Evolutionary conservation across 2,797 vertebrate genomes (phyloP).

Genomic region (Centropyge bicolor): DNA sequence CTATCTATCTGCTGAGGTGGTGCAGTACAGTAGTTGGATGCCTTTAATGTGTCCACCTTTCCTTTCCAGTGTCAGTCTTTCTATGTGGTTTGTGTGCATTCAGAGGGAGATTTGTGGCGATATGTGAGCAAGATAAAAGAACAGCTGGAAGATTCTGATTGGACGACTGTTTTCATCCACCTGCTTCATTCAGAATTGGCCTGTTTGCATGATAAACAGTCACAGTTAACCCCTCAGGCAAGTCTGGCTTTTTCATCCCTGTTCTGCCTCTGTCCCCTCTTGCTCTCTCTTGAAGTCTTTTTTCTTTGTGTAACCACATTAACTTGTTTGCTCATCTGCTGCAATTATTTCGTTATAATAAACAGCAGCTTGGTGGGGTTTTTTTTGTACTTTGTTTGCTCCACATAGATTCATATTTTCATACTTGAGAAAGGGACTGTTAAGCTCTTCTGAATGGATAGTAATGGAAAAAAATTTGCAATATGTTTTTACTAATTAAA

Average conservation of each 20-base stretch:
- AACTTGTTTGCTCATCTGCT: slow-evolving; percentile 4
- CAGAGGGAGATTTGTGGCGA: slow-evolving; percentile 2
- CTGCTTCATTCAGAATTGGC: slow-evolving; percentile 27
- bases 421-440: neutral
- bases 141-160: slow-evolving; percentile 39
- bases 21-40: neutral
- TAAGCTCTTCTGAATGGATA: neutral
- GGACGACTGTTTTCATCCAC: slow-evolving; percentile 26
- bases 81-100: neutral
- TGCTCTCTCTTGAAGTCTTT: neutral
- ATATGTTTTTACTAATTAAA: neutral
- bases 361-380: slow-evolving; percentile 20
- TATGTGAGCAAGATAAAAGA: slow-evolving; percentile 29
- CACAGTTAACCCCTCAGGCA: slow-evolving; percentile 34
- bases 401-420: neutral
- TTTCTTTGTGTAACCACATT: neutral
- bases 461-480: neutral
- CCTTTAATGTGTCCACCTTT: slow-evolving; percentile 5
- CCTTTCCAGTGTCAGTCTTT: slow-evolving; percentile 16
- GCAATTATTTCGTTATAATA: slow-evolving; percentile 25
- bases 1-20: slow-evolving; percentile 25
- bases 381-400: slow-evolving; percentile 12
- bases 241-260: slow-evolving; percentile 20
- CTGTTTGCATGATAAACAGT: slow-evolving; percentile 55
- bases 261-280: neutral